Percentiles rank a stretch among this genome's conserved stretches.
Conservation (phyloP, 2,888 invertebrate genomes). For the Morinoia aosen region DNA sequence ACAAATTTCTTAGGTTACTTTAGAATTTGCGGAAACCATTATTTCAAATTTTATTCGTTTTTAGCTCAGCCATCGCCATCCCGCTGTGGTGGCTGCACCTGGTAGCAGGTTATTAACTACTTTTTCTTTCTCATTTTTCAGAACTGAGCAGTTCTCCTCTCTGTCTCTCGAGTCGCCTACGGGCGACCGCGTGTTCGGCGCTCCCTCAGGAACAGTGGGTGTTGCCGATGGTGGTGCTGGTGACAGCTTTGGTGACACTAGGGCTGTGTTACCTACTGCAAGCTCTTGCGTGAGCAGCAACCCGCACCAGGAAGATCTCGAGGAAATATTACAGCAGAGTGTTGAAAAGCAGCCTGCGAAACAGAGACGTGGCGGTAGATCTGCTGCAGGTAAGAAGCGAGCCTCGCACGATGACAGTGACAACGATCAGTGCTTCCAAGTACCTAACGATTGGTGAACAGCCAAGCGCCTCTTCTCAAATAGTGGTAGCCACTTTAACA, state of each 20-base stretch:
- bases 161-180: constrained; percentile 63
- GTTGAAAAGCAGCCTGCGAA: neutral
- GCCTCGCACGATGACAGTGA: neutral
- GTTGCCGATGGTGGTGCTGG: neutral
- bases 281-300: neutral
- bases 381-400: constrained; percentile 1
- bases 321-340: neutral
- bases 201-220: neutral
- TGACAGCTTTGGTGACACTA: neutral
- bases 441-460: constrained; percentile 23
- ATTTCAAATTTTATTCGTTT: neutral
- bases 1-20: neutral
- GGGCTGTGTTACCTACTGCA: neutral
- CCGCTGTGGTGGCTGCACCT: neutral
- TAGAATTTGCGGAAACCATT: neutral
- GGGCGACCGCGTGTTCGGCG: constrained; percentile 54
- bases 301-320: neutral
- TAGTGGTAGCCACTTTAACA: neutral
- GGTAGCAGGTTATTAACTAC: neutral
- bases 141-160: constrained; percentile 62
- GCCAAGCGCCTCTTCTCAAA: neutral
- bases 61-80: neutral
- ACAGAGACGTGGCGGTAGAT: neutral
- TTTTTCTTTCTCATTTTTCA: constrained; percentile 28
- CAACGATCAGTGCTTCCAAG: neutral